Percentiles rank a stretch among this genome's conserved stretches.
Conservation (phyloP, 2,113 vertebrate species). For the Lontra canadensis region DNA sequence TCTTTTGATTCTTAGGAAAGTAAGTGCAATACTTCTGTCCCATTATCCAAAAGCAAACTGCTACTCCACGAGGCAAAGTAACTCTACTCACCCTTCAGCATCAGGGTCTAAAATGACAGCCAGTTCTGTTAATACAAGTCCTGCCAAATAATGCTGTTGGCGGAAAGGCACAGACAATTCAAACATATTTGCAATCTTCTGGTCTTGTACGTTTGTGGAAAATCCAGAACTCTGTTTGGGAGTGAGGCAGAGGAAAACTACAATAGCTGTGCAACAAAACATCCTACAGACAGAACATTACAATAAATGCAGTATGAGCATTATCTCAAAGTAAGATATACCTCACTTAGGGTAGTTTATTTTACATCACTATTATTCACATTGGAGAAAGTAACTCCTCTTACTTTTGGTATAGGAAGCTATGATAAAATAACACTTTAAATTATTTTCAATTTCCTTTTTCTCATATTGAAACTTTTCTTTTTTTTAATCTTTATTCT, state of each 20-base stretch:
- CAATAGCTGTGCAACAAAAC: background rate
- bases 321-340: background rate
- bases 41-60: background rate
- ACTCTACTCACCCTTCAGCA: conserved; percentile 92
- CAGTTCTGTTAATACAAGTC: conserved; percentile 95
- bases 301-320: background rate
- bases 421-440: background rate
- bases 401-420: background rate
- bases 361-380: background rate
- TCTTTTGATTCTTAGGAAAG: background rate
- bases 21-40: background rate
- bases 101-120: conserved; percentile 97
- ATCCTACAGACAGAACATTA: background rate
- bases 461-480: conserved; percentile 7
- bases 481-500: conserved; percentile 19
- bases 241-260: background rate
- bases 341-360: background rate
- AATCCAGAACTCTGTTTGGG: conserved; percentile 95
- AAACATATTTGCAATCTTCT: conserved; percentile 99
- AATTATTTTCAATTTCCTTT: conserved; percentile 18
- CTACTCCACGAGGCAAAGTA: background rate
- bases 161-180: conserved; percentile 97
- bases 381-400: background rate
- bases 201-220: conserved; percentile 97
- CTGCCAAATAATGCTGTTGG: conserved; percentile 97